Conservation (phyloP, 1,140 invertebrate species). For the Parapsyche elsis region DNA sequence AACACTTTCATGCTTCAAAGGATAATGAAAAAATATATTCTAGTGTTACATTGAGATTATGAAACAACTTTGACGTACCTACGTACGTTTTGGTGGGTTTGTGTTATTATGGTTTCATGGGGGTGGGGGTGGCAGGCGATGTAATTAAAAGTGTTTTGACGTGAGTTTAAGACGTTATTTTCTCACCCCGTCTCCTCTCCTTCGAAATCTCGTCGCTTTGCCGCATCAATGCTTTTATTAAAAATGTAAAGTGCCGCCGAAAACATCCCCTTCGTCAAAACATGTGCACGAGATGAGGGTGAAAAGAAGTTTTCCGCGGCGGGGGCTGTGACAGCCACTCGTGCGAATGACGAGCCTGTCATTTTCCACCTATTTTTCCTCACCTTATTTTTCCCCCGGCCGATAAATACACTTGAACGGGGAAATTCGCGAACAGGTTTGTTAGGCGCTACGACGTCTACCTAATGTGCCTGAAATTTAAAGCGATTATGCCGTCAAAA, state of each 20-base stretch:
- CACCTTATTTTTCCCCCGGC: slow-evolving; percentile 38
- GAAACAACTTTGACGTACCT: no score
- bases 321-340: slow-evolving; percentile 42
- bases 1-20: no score
- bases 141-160: slow-evolving; percentile 41
- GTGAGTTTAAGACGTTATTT: slow-evolving; percentile 3
- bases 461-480: slow-evolving; percentile 7
- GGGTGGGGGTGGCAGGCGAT: neutral
- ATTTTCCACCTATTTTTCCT: slow-evolving; percentile 44
- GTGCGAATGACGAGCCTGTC: slow-evolving; percentile 46
- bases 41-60: no score
- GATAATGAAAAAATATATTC: no score
- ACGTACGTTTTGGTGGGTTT: no score
- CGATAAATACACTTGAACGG: slow-evolving; percentile 49
- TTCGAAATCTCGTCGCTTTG: slow-evolving; percentile 24
- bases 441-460: neutral
- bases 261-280: slow-evolving; percentile 50
- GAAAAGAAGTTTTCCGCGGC: slow-evolving; percentile 33
- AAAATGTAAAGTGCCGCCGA: slow-evolving; percentile 45
- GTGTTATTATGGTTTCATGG: neutral
- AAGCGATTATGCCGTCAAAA: slow-evolving; percentile 15
- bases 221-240: slow-evolving; percentile 48
- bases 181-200: neutral
- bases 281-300: slow-evolving; percentile 35
- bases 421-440: slow-evolving; percentile 35